Percentiles rank a stretch among this genome's conserved stretches.
phyloP scores from a whole-genome alignment of 2,797 vertebrate species.

The Discoglossus pictus region DNA sequence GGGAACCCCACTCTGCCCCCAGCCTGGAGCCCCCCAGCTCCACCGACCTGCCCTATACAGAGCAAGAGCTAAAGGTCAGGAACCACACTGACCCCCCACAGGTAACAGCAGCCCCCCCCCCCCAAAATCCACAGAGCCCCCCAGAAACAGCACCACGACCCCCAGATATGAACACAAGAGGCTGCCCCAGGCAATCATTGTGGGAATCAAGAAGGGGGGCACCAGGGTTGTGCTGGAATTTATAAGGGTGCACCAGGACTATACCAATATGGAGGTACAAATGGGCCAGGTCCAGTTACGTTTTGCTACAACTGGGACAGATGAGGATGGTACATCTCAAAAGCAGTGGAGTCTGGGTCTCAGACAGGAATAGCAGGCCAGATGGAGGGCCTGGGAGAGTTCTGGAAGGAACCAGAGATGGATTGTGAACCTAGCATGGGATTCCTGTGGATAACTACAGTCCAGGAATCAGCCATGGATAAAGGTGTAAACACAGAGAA shows the following conservation, averaged over 20 bases:
- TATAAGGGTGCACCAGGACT: constrained; percentile 92
- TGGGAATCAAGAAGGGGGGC: constrained; percentile 94
- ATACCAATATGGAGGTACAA: no score
- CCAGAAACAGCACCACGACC: constrained; percentile 68
- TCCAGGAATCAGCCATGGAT: no score
- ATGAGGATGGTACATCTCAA: no score
- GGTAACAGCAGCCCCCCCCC: constrained; percentile 38
- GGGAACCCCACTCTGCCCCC: constrained; percentile 73
- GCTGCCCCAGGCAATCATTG: constrained; percentile 87
- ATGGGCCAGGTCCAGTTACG: no score
- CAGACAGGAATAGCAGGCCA: no score
- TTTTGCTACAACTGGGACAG: no score
- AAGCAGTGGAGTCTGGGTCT: no score
- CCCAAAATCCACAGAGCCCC: constrained; percentile 62
- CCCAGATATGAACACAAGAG: constrained; percentile 81
- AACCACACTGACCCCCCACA: constrained; percentile 8
- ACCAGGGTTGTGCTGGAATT: constrained; percentile 94
- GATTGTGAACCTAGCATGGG: no score
- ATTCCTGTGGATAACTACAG: no score
- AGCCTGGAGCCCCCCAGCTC: constrained; percentile 54
- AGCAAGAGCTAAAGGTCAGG: constrained; percentile 47
- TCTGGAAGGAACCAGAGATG: no score
- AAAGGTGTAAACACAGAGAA: no score
- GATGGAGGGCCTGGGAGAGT: no score
- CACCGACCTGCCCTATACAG: constrained; percentile 49